phyloP scores from a whole-genome alignment of 2,888 invertebrate species.

The Ichneumoninae sp. region DNA sequence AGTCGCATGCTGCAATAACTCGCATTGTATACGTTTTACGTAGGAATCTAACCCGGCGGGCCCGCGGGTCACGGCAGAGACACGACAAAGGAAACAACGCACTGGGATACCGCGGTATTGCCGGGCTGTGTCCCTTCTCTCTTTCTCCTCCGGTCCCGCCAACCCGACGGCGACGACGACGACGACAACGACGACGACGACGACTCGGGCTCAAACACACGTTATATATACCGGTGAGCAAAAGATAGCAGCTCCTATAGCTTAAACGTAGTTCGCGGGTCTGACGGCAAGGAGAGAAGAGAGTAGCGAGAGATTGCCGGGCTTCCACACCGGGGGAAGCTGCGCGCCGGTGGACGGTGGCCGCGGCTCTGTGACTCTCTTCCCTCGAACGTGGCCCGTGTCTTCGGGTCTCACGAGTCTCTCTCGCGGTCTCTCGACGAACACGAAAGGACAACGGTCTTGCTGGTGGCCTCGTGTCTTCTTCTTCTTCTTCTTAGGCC shows the following conservation, averaged over 20 bases:
- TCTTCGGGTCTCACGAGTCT: constrained; percentile 55
- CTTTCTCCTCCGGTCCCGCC: constrained; percentile 50
- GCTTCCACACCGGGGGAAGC: constrained; percentile 30
- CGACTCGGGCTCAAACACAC: constrained; percentile 60
- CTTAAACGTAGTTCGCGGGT: constrained; percentile 8
- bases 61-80: constrained; percentile 81
- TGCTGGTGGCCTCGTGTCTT: constrained; percentile 66
- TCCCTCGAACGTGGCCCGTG: constrained; percentile 31
- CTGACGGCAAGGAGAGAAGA: constrained; percentile 21
- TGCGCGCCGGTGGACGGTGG: constrained; percentile 30
- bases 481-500: constrained; percentile 45
- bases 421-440: constrained; percentile 43
- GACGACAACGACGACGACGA: constrained; percentile 47
- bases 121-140: constrained; percentile 51
- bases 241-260: constrained; percentile 15
- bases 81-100: constrained; percentile 73
- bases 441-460: constrained; percentile 65
- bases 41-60: constrained; percentile 84
- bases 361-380: constrained; percentile 28
- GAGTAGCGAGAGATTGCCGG: constrained; percentile 37
- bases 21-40: constrained; percentile 82
- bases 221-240: constrained; percentile 36
- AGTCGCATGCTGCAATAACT: constrained; percentile 82
- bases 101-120: constrained; percentile 67
- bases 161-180: constrained; percentile 54